Evolutionary conservation across 2,888 invertebrate genomes (phyloP).

Genomic region (Sepioteuthis lessoniana): DNA sequence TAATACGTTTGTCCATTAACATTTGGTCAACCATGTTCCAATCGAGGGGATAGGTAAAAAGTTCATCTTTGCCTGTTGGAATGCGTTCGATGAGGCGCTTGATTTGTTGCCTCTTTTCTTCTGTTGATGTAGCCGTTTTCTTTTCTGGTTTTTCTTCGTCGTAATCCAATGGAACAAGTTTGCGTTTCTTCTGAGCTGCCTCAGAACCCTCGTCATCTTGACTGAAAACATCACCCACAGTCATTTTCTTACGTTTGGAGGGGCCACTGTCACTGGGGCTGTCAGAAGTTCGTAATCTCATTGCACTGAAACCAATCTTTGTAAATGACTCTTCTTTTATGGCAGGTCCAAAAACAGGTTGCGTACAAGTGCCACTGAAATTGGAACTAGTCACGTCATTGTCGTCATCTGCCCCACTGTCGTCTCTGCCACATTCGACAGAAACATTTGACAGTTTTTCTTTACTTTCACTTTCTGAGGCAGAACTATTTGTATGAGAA

Average conservation of each 20-base stretch:
- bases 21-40: constrained; percentile 87
- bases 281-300: constrained; percentile 64
- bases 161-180: constrained; percentile 78
- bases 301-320: constrained; percentile 66
- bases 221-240: constrained; percentile 89
- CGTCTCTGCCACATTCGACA: background rate
- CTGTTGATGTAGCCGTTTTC: constrained; percentile 76
- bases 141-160: constrained; percentile 65
- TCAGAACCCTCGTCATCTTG: constrained; percentile 81
- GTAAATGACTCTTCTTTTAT: constrained; percentile 57
- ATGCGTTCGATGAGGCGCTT: constrained; percentile 98
- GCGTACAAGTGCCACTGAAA: constrained; percentile 56
- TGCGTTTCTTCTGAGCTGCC: constrained; percentile 81
- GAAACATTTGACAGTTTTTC: background rate
- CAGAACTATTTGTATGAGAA: constrained; percentile 40
- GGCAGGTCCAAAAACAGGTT: constrained; percentile 61
- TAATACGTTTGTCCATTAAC: constrained; percentile 94
- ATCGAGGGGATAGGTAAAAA: constrained; percentile 95
- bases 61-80: constrained; percentile 95
- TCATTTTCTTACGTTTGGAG: constrained; percentile 82
- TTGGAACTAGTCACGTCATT: constrained; percentile 47
- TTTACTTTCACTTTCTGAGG: constrained; percentile 25
- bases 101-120: constrained; percentile 96
- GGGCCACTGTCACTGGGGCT: constrained; percentile 56
- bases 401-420: constrained; percentile 4